Conservation (phyloP, 2,888 invertebrate genomes). For the Stenotaenia linearis region DNA sequence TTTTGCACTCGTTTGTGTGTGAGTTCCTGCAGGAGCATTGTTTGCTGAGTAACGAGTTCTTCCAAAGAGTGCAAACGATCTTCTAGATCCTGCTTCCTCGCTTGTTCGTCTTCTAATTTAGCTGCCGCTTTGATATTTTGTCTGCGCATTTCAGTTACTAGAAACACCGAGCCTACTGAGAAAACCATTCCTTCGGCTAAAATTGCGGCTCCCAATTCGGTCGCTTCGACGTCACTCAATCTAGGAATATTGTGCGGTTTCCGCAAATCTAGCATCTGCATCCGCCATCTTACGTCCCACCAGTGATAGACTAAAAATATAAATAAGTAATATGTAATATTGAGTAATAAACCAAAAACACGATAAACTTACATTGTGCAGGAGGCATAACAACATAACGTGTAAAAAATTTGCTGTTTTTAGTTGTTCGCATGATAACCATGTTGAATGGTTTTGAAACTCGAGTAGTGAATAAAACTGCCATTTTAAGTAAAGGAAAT, state of each 20-base stretch:
- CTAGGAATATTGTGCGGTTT: not conserved
- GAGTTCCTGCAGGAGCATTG: not conserved
- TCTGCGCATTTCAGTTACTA: not conserved
- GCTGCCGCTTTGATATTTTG: not conserved
- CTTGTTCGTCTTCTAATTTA: not conserved
- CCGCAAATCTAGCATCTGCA: not conserved
- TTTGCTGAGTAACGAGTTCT: not conserved
- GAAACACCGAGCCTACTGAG: not conserved
- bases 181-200: not conserved
- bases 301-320: not conserved
- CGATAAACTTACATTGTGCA: conserved; percentile 65
- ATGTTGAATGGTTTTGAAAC: conserved; percentile 87
- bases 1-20: not conserved
- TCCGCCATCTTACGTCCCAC: not conserved
- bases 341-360: not conserved
- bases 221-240: not conserved
- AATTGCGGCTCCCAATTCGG: not conserved
- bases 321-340: not conserved
- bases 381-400: conserved; percentile 91
- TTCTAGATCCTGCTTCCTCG: not conserved
- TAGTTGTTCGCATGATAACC: conserved; percentile 72
- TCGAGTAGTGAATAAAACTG: conserved; percentile 66
- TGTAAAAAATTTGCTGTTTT: conserved; percentile 77
- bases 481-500: conserved; percentile 82
- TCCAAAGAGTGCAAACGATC: not conserved